Evolutionary conservation across 2,113 vertebrate species (phyloP).

Genomic region (Mixornis gularis): DNA sequence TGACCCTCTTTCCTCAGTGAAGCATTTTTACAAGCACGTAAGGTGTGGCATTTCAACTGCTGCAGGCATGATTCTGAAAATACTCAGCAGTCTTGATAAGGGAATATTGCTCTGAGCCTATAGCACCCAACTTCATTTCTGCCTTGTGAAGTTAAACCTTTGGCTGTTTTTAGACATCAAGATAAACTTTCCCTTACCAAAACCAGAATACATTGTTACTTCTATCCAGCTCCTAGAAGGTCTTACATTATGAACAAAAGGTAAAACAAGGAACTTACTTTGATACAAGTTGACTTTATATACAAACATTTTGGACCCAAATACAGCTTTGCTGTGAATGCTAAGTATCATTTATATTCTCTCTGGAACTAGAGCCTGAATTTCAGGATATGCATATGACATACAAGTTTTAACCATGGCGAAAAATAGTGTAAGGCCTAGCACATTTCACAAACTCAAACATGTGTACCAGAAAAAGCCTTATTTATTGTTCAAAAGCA

Average conservation of each 20-base stretch:
- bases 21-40: neutral
- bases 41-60: neutral
- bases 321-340: neutral
- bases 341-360: neutral
- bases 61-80: neutral
- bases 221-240: neutral
- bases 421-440: neutral
- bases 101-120: neutral
- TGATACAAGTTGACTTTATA: accelerated
- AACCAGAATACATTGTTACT: accelerated
- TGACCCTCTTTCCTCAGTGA: neutral
- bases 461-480: constrained; percentile 30
- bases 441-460: neutral
- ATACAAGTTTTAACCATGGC: neutral
- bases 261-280: neutral
- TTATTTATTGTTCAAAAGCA: constrained; percentile 56
- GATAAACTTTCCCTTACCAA: neutral
- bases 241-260: neutral
- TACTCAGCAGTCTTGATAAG: neutral
- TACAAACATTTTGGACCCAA: neutral
- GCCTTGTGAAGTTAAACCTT: neutral
- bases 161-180: neutral
- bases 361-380: neutral
- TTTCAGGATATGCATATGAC: neutral
- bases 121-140: neutral